Evolutionary conservation across 2,888 invertebrate genomes (phyloP).

Genomic region (Athalia rosae): DNA sequence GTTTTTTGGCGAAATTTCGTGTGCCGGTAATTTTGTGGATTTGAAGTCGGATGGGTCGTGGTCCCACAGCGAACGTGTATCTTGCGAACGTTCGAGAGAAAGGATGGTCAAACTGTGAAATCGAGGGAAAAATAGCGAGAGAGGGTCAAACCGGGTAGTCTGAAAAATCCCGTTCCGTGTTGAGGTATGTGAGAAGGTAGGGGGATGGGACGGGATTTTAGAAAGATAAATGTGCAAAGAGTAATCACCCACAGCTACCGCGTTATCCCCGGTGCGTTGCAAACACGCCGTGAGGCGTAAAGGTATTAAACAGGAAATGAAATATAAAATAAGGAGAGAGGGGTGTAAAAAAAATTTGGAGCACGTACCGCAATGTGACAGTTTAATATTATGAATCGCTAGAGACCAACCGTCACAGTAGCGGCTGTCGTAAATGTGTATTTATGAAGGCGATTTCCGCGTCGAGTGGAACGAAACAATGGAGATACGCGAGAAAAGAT

Average conservation of each 20-base stretch:
- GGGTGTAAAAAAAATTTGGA: slow-evolving; percentile 34
- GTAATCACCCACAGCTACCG: slow-evolving; percentile 5
- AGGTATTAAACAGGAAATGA: slow-evolving; percentile 13
- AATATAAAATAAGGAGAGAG: slow-evolving; percentile 6
- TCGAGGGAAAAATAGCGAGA: neutral
- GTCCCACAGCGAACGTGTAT: slow-evolving; percentile 25
- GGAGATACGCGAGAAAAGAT: slow-evolving; percentile 36
- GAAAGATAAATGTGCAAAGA: slow-evolving; percentile 24
- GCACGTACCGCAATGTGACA: slow-evolving; percentile 44
- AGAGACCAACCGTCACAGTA: slow-evolving; percentile 42
- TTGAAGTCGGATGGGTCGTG: neutral
- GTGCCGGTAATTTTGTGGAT: neutral
- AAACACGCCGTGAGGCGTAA: slow-evolving; percentile 25
- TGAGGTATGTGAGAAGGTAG: neutral
- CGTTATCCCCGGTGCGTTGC: slow-evolving; percentile 30
- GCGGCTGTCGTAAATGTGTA: slow-evolving; percentile 39
- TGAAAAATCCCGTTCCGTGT: slow-evolving; percentile 16
- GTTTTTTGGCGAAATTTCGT: slow-evolving; percentile 22
- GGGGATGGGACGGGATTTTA: neutral
- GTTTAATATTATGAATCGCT: slow-evolving; percentile 46
- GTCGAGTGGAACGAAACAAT: slow-evolving; percentile 37
- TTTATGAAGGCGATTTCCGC: slow-evolving; percentile 41
- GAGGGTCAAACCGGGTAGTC: neutral
- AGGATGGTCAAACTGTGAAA: slow-evolving; percentile 11
- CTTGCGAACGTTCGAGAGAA: neutral